Evolutionary conservation across 2,797 vertebrate species (phyloP), one percentile per base, ranked within the genome.

Genomic region (Falco naumanni): DNA sequence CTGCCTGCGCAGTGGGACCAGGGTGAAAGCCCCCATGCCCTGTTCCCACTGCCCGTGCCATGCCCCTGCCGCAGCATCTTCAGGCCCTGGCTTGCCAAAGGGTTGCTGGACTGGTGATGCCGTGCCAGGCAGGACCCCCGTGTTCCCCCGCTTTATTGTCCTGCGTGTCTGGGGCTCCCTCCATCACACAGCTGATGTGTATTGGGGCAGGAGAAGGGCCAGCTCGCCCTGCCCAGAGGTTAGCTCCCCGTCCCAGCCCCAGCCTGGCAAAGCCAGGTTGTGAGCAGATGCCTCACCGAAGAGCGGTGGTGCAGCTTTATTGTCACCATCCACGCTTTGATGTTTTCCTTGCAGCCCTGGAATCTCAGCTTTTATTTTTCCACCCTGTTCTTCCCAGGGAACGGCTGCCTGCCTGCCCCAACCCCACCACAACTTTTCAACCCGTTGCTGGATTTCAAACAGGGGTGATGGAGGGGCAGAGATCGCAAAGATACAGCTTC

Each of bases 351-450:
- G 19, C 82, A 76, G 76, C 87, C 78, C 75, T 81, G 89, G 84
- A 92, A 84, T 91, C 87, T 31, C 78, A 21, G 63, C 65, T 83
- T 91, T 93, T 94, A 90, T 94, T 96, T 94, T 88, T 69, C 69
- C 87, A 66, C 33, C 51, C 60, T 0, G 14, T 47, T 69, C 51
- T 94, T 87, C 95, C 83, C 48, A 68, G 71, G 57, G 60, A 61
- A 22, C 1, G 22, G 65, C 75, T 22, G 78, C 63, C 61, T 71
- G 41, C 75, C 66, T 66, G 48, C 64, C 71, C 61, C 72, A 47
- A 60, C 77, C 87, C 85, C 56, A 17, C 2, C 13, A 10, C 84
- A 43, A 6, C 94, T 93, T 94, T 61, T 84, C 84, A 95, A 92
- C 43, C 61, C 76, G 0, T 71, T 37, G 93, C 89, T 43, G 5